Base-by-base conservation (phyloP, 1,140 invertebrate genomes). In the Lerema accius region DNA sequence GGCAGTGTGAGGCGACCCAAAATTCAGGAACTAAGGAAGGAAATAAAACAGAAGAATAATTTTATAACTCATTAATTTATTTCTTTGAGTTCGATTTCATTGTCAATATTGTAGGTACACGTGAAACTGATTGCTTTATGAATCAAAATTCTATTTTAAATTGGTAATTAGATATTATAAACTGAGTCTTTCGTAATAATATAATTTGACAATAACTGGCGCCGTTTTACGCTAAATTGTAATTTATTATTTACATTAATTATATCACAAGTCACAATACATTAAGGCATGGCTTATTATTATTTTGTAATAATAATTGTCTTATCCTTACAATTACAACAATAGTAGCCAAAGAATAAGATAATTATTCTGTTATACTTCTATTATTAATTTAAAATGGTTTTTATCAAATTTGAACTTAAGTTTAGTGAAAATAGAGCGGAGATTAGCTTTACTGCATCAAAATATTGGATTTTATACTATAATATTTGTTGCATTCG, bases 201-300 rank as follows among this genome's bases (percentile, higher is more conserved):
- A 45, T 49, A 56, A 65, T 50, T 45, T 51, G 53, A 63, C 63
- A 65, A 59, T 48, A 43, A 53, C 58, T 35, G 62, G 56, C 15
- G 46, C 32, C 63, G 53, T 60, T 60, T 51, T 56, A 28, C 43
- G 43, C 39, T 45, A 39, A 65, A 37, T 26, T 16, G 19, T 17
- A 9, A 50, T 66, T 35, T 60, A 51, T 51, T 76, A 73, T 71
- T 63, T 71, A 80, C 71, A 71, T 37, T 74, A 63, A 53, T 59
- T 65, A 64, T 74, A 75, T 75, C 73, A 75, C 73, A 75, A 67
- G 63, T 63, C 59, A 56, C 51, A 55, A 43, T 26, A 43, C 51
- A 16, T 56, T 43, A 28, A 56, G 39, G 51, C 51, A 55, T 55
- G 37, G 39, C n/a, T 56, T 43, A 56, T 23, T 11, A 39, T 43